Base-by-base conservation (phyloP, 1,140 invertebrate genomes). In the Tenebrio molitor region DNA sequence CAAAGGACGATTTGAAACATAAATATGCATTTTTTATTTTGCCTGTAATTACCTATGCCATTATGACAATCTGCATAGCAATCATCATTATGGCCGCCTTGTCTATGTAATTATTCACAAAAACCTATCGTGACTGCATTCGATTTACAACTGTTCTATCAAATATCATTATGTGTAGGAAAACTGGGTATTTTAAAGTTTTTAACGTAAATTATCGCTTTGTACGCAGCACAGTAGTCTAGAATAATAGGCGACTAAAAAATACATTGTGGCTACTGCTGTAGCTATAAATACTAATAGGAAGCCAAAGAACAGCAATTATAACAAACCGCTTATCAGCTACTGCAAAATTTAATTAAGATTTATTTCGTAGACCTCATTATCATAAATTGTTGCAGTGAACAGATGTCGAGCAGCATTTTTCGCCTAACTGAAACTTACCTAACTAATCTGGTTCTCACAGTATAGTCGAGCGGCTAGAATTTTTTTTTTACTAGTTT, bases 121-220 rank as follows among this genome's bases (percentile, higher is more conserved):
- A 76, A 76, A 76, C 73, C 70, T 76, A 76, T 76, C 75, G 75
- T 76, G 75, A 76, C 75, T 71, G 73, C 75, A 76, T 76, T 74
- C 71, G 70, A 76, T 76, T 72, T 69, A 67, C 66, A 72, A 46
- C 58, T 29, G 50, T 58, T 58, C 50, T 58, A 58, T 58, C 50
- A 58, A 58, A 58, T 58, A 58, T 58, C 50, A 58, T 58, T 58
- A 58, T n/a, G 29, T 33, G 50, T 29, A 50, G 50, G 23, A 58
- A 58, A 58, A 58, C 50, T 58, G 50, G 50, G 29, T 58, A 17
- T 58, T 58, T 58, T 58, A 58, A 58, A 58, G 50, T 58, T 58
- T 58, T 29, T 58, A 58, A 58, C 29, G 50, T 58, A 58, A 58
- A 58, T 58, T 58, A 58, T 58, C 50, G 50, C 50, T 58, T 58